Evolutionary conservation across 2,888 invertebrate genomes (phyloP).

Genomic region (Trisateles emortualis): DNA sequence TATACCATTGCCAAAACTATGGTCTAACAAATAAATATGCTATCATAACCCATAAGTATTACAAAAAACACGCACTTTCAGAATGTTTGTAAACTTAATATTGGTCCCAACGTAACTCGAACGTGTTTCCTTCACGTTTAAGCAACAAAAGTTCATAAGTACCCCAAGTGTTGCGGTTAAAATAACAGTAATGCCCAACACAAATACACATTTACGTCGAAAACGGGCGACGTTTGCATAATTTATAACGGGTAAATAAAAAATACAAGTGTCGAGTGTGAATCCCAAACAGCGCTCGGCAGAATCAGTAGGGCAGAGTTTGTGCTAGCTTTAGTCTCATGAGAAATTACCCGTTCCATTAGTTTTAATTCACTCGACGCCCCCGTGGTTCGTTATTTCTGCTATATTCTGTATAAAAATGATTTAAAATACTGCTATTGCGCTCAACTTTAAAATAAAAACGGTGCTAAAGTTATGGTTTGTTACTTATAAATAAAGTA

Average conservation of each 20-base stretch:
- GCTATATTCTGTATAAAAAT: constrained; percentile 76
- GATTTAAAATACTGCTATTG: constrained; percentile 68
- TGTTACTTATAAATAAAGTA: constrained; percentile 6
- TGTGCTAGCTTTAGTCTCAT: constrained; percentile 77
- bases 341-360: constrained; percentile 86
- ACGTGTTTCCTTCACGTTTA: not conserved
- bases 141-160: not conserved
- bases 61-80: not conserved
- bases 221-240: constrained; percentile 36
- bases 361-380: constrained; percentile 84
- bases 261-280: constrained; percentile 35
- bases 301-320: constrained; percentile 66
- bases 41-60: not conserved
- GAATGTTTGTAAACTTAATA: not conserved
- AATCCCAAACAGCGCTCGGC: constrained; percentile 40
- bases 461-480: constrained; percentile 46
- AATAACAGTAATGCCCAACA: not conserved
- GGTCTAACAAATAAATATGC: too few species aligned
- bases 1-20: too few species aligned
- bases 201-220: constrained; percentile 25
- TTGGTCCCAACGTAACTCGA: not conserved
- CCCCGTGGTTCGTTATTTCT: constrained; percentile 78
- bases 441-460: constrained; percentile 66
- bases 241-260: constrained; percentile 39
- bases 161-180: not conserved